Percentiles rank a stretch among this genome's conserved stretches.
These are phyloP conservation scores for Alexandromys fortis DNA, from an alignment of 2,113 vertebrate species.

Conservation along the genomic window DNA sequence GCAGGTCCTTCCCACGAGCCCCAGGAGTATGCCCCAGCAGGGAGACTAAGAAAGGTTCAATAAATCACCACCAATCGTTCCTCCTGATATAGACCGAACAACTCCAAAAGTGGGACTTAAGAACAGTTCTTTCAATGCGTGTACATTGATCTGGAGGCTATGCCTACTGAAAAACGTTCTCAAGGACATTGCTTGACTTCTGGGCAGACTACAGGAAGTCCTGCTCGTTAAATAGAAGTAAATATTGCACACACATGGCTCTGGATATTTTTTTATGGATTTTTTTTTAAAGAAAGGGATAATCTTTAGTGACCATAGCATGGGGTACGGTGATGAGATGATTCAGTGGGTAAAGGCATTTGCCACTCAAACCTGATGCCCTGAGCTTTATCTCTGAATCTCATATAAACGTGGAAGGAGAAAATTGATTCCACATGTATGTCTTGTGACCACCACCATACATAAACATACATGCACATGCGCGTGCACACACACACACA, in stretches of 20 bases:
- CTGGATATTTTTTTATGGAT: background rate
- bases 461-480: background rate
- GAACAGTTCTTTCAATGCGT: background rate
- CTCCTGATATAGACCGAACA: background rate
- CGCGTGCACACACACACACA: too few species aligned
- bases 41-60: constrained; percentile 10
- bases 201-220: background rate
- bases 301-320: background rate
- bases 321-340: too few species aligned
- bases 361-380: background rate
- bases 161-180: background rate
- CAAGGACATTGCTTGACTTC: background rate
- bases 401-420: background rate
- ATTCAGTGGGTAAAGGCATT: background rate
- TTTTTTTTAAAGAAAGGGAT: background rate
- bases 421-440: background rate
- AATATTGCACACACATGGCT: background rate
- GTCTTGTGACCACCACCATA: background rate
- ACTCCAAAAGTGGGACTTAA: constrained; percentile 1
- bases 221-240: background rate
- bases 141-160: background rate
- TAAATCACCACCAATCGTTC: background rate
- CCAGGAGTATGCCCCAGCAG: background rate
- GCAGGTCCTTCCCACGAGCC: background rate
- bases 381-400: background rate